These are phyloP conservation scores for Octodon degus DNA, from an alignment of 2,113 vertebrate species.

Conservation along the genomic window DNA sequence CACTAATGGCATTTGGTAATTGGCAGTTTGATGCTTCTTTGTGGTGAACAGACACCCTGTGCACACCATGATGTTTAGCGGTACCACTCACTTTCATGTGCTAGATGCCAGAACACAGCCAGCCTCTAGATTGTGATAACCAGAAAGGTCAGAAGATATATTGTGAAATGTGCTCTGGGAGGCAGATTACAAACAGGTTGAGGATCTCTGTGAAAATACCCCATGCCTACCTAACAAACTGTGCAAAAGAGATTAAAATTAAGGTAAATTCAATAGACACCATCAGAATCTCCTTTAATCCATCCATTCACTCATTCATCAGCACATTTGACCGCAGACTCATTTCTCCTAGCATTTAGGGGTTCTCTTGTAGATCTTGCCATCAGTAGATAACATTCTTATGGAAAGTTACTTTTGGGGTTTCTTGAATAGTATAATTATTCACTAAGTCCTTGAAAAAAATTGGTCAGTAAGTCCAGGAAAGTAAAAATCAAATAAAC, in stretches of 20 bases:
- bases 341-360: neutral
- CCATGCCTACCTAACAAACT: neutral
- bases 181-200: neutral
- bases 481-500: constrained; percentile 43
- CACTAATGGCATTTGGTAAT: neutral
- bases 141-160: neutral
- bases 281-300: neutral
- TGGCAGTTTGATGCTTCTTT: neutral
- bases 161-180: neutral
- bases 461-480: neutral
- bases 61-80: neutral
- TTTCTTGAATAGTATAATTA: neutral
- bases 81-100: neutral
- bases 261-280: neutral
- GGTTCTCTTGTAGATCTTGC: neutral
- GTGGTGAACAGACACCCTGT: neutral
- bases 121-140: neutral
- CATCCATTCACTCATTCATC: neutral
- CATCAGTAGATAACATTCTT: neutral
- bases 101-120: neutral
- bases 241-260: neutral
- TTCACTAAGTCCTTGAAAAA: neutral
- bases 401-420: neutral
- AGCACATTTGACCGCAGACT: neutral
- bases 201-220: neutral